These are phyloP conservation scores for Planiliza haematocheilus DNA, from an alignment of 2,113 vertebrate genomes.

Conservation along the genomic window DNA sequence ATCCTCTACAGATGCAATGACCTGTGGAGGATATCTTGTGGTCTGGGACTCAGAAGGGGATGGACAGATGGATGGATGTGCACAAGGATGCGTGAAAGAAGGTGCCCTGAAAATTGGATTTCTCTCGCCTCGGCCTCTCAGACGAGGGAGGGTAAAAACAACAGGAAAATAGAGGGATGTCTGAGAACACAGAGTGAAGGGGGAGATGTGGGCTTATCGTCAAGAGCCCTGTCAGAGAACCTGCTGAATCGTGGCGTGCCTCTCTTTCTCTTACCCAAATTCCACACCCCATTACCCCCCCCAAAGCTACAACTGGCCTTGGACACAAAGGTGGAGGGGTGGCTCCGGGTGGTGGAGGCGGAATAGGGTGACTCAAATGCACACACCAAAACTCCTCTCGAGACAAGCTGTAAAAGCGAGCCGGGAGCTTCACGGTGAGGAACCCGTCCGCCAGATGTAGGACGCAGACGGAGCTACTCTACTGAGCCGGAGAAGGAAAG, in stretches of 20 bases:
- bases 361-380: conserved; percentile 19
- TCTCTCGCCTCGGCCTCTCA: conserved; percentile 49
- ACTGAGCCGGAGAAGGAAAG: conserved; percentile 49
- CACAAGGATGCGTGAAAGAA: conserved; percentile 67
- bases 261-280: conserved; percentile 60
- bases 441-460: conserved; percentile 44
- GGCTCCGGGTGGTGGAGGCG: conserved; percentile 11
- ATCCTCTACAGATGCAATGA: conserved; percentile 53
- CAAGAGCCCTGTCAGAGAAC: conserved; percentile 59
- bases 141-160: conserved; percentile 55
- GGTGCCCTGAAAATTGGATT: conserved; percentile 74
- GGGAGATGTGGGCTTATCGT: conserved; percentile 35
- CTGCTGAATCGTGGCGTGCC: conserved; percentile 52
- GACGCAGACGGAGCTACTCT: conserved; percentile 57
- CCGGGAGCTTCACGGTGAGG: conserved; percentile 40
- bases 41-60: conserved; percentile 46
- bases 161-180: conserved; percentile 43
- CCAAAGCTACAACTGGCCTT: conserved; percentile 57
- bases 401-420: conserved; percentile 46
- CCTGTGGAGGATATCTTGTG: conserved; percentile 48
- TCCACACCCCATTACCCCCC: conserved; percentile 74
- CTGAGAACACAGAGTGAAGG: conserved; percentile 1
- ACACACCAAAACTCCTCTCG: conserved; percentile 38
- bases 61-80: conserved; percentile 67
- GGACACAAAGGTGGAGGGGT: conserved; percentile 47